A percentile compares a stretch with the other conserved stretches of the same genome.
phyloP scores from a whole-genome alignment of 2,113 vertebrate species.

The Otus sunia region DNA sequence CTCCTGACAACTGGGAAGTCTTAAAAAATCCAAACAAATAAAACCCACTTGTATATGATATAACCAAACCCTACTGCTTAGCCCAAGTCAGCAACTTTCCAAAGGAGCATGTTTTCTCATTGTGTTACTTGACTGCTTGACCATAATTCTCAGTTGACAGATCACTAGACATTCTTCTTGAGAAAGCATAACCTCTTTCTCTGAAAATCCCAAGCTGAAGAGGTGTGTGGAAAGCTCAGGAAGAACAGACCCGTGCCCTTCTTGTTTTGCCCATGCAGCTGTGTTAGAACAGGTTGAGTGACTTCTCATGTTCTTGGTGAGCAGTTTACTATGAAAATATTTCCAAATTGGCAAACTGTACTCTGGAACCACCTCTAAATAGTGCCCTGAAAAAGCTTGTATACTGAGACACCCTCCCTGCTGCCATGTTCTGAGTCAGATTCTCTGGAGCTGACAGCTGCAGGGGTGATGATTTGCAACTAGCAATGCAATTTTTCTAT shows the following conservation, averaged over 20 bases:
- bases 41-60: background rate
- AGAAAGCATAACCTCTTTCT: constrained; percentile 31
- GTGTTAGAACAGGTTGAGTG: constrained; percentile 18
- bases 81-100: background rate
- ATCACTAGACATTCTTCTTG: background rate
- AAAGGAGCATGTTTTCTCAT: background rate
- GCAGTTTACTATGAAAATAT: background rate
- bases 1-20: background rate
- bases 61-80: background rate
- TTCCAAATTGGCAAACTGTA: background rate
- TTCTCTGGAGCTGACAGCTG: constrained; percentile 54
- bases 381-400: constrained; percentile 72
- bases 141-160: background rate
- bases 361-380: constrained; percentile 55
- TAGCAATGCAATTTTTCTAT: constrained; percentile 88
- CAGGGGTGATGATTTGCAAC: constrained; percentile 76
- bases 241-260: constrained; percentile 31
- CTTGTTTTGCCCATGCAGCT: constrained; percentile 33
- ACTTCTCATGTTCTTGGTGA: background rate
- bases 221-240: constrained; percentile 26
- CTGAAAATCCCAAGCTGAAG: background rate
- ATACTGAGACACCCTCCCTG: constrained; percentile 30
- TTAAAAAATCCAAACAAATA: background rate
- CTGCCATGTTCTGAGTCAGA: constrained; percentile 48
- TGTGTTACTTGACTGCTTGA: background rate